Percentiles rank a stretch among this genome's conserved stretches.
Conservation (phyloP, 1,140 invertebrate genomes). For the Akabosia matsudoensis region DNA sequence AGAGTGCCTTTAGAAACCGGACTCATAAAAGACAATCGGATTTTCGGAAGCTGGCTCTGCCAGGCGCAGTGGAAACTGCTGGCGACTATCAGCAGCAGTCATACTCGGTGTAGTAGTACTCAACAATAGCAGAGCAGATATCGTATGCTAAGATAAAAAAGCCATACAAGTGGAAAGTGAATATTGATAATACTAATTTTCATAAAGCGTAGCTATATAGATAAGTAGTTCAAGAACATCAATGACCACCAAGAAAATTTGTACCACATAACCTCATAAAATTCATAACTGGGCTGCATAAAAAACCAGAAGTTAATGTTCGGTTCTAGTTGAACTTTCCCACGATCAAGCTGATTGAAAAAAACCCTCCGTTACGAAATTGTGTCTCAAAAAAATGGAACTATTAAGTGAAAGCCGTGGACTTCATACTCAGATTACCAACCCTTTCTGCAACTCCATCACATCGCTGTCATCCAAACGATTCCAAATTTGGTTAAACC, state of each 20-base stretch:
- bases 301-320: too few species aligned
- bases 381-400: too few species aligned
- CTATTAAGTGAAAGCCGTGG: too few species aligned
- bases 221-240: background rate
- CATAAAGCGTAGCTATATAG: background rate
- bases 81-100: background rate
- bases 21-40: slow-evolving; percentile 1
- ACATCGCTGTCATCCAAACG: background rate
- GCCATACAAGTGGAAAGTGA: background rate
- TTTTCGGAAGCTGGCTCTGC: slow-evolving; percentile 4
- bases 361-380: too few species aligned
- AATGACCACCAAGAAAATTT: background rate
- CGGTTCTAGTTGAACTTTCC: too few species aligned
- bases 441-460: background rate
- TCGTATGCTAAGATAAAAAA: background rate
- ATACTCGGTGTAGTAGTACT: background rate
- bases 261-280: background rate
- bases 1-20: slow-evolving; percentile 5
- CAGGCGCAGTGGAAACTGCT: background rate
- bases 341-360: too few species aligned
- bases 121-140: background rate
- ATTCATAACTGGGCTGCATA: too few species aligned
- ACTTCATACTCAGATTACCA: too few species aligned
- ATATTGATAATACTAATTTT: background rate
- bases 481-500: too few species aligned